Conservation (phyloP, 2,113 vertebrate species). For the Corythoichthys haematopterus region DNA sequence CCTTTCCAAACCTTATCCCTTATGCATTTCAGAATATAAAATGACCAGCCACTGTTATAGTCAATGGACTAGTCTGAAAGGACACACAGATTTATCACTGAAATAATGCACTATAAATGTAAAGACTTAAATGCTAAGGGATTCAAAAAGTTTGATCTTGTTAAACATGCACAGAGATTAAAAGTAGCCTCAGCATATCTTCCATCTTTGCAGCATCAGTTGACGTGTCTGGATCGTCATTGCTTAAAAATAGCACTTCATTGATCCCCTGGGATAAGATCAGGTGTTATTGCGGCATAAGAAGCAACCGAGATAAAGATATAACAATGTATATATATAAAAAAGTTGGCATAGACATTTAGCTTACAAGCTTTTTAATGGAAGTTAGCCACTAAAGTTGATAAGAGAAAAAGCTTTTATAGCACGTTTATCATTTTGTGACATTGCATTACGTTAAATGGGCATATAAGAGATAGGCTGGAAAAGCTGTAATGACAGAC, state of each 20-base stretch:
- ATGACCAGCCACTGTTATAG: too few relatives aligned
- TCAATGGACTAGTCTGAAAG: too few relatives aligned
- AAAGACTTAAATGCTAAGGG: neutral
- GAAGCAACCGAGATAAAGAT: slow-evolving; percentile 10
- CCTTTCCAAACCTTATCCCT: too few relatives aligned
- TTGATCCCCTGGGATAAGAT: slow-evolving; percentile 6
- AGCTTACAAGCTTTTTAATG: neutral
- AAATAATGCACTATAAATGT: too few relatives aligned
- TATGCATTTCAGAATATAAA: too few relatives aligned
- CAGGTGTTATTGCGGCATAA: slow-evolving; percentile 9
- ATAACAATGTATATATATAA: slow-evolving; percentile 1
- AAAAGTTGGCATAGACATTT: neutral
- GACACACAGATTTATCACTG: too few relatives aligned
- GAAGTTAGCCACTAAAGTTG: neutral
- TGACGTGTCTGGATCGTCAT: slow-evolving; percentile 1
- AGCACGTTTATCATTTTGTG: neutral
- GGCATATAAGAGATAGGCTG: neutral
- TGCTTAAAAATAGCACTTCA: slow-evolving; percentile 16
- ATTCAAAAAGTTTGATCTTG: neutral
- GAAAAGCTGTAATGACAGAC: neutral
- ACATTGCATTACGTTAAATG: neutral
- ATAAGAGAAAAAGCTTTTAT: neutral
- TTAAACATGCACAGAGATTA: neutral
- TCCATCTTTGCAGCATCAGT: slow-evolving; percentile 12
- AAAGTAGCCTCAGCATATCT: neutral